Base-by-base conservation (phyloP, 2,888 invertebrate species). In the Tenthredo scrophulariae region DNA sequence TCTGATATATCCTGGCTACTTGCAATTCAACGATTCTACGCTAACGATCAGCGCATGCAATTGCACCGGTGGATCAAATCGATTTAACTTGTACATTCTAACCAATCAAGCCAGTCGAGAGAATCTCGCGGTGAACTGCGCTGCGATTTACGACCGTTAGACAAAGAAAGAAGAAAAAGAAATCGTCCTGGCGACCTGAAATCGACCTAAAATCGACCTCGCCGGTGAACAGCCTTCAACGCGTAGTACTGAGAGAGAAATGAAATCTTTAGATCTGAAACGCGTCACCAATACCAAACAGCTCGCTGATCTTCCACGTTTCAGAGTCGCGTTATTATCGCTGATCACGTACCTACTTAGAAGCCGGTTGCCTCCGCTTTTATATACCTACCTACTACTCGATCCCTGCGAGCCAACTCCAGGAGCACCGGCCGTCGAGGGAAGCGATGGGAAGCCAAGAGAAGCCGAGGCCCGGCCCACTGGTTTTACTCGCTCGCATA, bases 331-430 rank as follows among this genome's bases (percentile, higher is more conserved):
- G 92, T 93, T 93, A 93, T 93, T 92, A 92, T 91, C 92, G 90
- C 92, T 91, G 92, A 92, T 93, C 93, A 93, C 92, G 93, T 93
- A 93, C 91, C 90, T 92, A 93, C 93, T 93, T 91, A 92, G 92
- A 93, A 92, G 90, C 90, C 90, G 89, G 90, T 89, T 88, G 86
- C 86, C 86, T 86, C 85, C 86, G 89, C 91, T 91, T 90, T 90
- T 91, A 89, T 90, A 77, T 74, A 74, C 74, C 33, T 50, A 54
- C 50, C 77, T 54, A 67, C 83, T 70, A 50, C 83, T 67, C 46
- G 83, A 46, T 80, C 83, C 67, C 46, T 43, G 43, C 67, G 67
- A 83, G 46, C 67, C 83, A 83, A 67, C 43, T 74, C 40, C 83
- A 83, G 83, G 83, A 62, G 80, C 13, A 65, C 80, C 29, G 15